Base-by-base conservation (phyloP, 2,888 invertebrate genomes). In the Aphidius colemani region DNA sequence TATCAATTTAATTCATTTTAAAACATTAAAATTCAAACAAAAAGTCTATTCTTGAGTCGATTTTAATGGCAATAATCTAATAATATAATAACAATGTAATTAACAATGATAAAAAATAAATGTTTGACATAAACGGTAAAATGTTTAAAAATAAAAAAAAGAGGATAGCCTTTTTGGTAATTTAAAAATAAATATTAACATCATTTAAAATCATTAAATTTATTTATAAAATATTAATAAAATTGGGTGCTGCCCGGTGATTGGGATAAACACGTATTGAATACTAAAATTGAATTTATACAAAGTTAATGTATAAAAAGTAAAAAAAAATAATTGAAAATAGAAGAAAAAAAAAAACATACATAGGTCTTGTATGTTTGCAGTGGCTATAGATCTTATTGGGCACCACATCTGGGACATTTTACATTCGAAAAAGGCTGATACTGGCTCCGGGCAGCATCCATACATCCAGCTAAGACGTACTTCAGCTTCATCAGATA, bases 321-420 rank as follows among this genome's bases (percentile, higher is more conserved):
- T n/a, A n/a, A n/a, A 30, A 53, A 30, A 10, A 48, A n/a, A 41
- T 53, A 48, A 18, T 49, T 59, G 9, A 51, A 41, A 60, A 58
- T 48, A 45, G 43, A 50, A 59, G 53, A 53, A 11, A 46, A 51
- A 30, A 30, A 30, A 30, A 30, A 30, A 30, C 30, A 30, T 30
- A 30, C 30, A 76, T 74, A 77, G 78, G 82, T 84, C 83, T 86
- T 84, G 82, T 84, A 84, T 84, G 82, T 80, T 85, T 94, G 87
- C 93, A 97, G 98, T 98, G 89, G 98, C 98, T 85, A 98, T 98
- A 86, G 96, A 97, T 87, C 89, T 99, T 85, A 98, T 99, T 86
- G 98, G 98, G 78, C 96, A 97, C 85, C 98, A 98, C 89, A 97
- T 98, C 85, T 92, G 96, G 89, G 98, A 98, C 86, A 91, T 96